These are phyloP conservation scores for Notodonta ziczac DNA, from an alignment of 2,888 invertebrate genomes.

Conservation along the genomic window DNA sequence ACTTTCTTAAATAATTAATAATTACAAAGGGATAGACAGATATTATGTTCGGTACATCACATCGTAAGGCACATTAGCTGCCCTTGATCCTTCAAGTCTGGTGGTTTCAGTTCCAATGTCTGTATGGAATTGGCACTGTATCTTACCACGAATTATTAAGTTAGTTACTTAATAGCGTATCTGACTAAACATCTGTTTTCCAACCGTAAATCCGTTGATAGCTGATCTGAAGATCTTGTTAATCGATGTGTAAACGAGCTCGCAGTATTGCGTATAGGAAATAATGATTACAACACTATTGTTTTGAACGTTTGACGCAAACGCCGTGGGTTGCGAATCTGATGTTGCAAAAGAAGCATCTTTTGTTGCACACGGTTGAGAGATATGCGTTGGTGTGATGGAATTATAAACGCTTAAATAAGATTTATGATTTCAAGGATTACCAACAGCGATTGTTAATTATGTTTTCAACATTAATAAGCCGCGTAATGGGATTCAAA, in stretches of 20 bases:
- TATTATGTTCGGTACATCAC: no score
- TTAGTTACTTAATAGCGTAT: no score
- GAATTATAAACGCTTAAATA: neutral
- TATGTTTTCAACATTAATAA: no score
- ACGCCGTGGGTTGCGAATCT: slow-evolving; percentile 4
- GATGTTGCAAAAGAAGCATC: slow-evolving; percentile 5
- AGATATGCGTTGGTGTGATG: neutral
- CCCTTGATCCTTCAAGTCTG: no score
- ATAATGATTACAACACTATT: slow-evolving; percentile 31
- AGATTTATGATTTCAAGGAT: neutral
- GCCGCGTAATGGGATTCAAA: no score
- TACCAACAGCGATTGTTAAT: neutral
- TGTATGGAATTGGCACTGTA: no score
- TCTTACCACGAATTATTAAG: no score
- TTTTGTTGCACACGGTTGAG: neutral
- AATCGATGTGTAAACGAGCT: neutral
- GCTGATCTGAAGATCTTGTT: neutral
- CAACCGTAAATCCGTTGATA: neutral
- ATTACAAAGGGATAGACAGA: no score
- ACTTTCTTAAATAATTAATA: no score
- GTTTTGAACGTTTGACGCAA: slow-evolving; percentile 17
- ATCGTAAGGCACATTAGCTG: no score
- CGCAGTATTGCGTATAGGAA: slow-evolving; percentile 17
- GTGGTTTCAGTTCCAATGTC: no score
- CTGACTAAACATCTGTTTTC: no score